phyloP scores from a whole-genome alignment of 2,888 invertebrate species.

The Anorthoa munda region DNA sequence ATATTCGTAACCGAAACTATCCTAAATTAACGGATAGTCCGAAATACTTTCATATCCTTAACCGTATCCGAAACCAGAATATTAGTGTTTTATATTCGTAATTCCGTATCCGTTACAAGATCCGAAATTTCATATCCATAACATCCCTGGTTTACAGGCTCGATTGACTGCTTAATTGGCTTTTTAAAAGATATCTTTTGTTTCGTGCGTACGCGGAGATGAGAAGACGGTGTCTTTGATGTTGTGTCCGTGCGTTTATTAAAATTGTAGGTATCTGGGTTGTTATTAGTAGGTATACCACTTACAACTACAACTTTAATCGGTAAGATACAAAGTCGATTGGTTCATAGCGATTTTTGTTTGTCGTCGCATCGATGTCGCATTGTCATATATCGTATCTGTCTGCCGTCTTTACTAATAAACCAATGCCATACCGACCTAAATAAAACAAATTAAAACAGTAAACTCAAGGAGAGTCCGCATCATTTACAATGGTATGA shows the following conservation, averaged over 20 bases:
- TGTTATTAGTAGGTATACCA: neutral
- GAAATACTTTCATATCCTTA: too few relatives aligned
- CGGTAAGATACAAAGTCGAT: neutral
- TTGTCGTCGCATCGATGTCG: too few relatives aligned
- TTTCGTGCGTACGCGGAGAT: conserved; percentile 20
- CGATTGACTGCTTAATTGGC: conserved; percentile 43
- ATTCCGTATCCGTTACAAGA: too few relatives aligned
- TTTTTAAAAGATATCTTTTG: conserved; percentile 5
- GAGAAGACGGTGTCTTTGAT: conserved; percentile 15
- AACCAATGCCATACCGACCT: conserved; percentile 17
- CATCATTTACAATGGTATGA: conserved; percentile 46
- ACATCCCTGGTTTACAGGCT: neutral
- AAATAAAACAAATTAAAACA: conserved; percentile 34
- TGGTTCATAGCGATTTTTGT: neutral
- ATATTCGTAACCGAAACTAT: too few relatives aligned
- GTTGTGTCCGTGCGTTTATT: neutral
- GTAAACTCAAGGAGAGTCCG: conserved; percentile 36
- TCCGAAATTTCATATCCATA: too few relatives aligned
- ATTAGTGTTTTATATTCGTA: too few relatives aligned
- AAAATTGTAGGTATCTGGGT: neutral
- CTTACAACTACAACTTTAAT: neutral
- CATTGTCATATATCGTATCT: too few relatives aligned
- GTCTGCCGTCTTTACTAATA: neutral
- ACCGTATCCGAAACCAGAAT: too few relatives aligned
- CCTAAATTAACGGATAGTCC: too few relatives aligned